These are phyloP conservation scores for Drosophila mauritiana DNA, from an alignment of 1,140 invertebrate species.

Conservation along the genomic window DNA sequence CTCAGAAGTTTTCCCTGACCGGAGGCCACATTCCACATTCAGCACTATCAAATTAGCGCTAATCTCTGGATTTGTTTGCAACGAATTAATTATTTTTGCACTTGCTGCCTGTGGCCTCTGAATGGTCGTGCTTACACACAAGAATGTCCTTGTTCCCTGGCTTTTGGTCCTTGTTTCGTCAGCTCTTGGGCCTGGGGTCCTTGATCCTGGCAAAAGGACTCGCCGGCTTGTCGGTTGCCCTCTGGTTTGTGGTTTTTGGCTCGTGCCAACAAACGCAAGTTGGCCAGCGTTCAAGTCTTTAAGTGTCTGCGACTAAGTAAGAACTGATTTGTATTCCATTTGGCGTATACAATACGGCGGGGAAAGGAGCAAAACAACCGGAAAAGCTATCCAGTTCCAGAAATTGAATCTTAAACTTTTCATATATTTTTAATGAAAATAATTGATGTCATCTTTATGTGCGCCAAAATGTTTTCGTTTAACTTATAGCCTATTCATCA, in stretches of 20 bases:
- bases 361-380: no score
- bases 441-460: neutral
- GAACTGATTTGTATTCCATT: slow-evolving; percentile 52
- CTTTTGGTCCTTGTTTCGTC: slow-evolving; percentile 6
- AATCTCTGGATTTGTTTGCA: slow-evolving; percentile 60
- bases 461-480: neutral
- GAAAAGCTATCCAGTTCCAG: neutral
- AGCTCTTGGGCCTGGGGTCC: slow-evolving; percentile 17
- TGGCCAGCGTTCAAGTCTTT: slow-evolving; percentile 49
- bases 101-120: slow-evolving; percentile 46
- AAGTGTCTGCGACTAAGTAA: slow-evolving; percentile 35
- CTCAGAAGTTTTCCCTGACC: slow-evolving; percentile 20
- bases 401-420: neutral
- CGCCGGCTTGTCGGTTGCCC: slow-evolving; percentile 12
- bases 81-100: slow-evolving; percentile 72
- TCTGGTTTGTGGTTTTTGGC: slow-evolving; percentile 54
- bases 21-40: slow-evolving; percentile 39
- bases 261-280: slow-evolving; percentile 56
- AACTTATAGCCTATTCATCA: neutral
- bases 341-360: slow-evolving; percentile 17
- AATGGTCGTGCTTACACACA: slow-evolving; percentile 4
- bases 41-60: slow-evolving; percentile 60
- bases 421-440: neutral
- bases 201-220: slow-evolving; percentile 22
- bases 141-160: slow-evolving; percentile 28